phyloP scores from a whole-genome alignment of 2,888 invertebrate genomes.

The Kryphioiulus occultus region DNA sequence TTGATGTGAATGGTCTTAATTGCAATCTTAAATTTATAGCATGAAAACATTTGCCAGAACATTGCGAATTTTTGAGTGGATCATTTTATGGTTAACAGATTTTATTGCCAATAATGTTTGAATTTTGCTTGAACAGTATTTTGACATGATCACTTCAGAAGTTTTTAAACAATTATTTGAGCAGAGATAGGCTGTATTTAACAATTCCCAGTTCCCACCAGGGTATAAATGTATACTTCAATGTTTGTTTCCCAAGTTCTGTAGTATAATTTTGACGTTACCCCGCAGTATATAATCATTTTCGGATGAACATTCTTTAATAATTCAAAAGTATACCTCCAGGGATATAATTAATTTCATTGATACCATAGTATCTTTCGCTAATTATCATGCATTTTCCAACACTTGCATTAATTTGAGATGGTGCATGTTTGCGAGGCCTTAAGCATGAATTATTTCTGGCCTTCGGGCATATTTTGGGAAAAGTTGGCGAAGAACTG shows the following conservation, averaged over 20 bases:
- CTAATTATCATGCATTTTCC: not conserved
- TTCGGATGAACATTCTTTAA: not conserved
- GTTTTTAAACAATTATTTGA: too few species aligned
- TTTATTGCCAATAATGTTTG: too few species aligned
- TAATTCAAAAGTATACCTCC: not conserved
- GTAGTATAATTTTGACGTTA: not conserved
- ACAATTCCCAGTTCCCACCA: too few species aligned
- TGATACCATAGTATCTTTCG: not conserved
- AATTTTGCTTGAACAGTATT: constrained; percentile 19
- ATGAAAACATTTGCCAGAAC: not conserved
- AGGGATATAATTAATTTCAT: not conserved
- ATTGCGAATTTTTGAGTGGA: not conserved
- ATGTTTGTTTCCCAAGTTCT: too few species aligned
- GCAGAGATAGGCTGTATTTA: too few species aligned
- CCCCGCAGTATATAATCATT: not conserved
- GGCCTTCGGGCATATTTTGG: not conserved
- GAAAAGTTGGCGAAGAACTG: not conserved
- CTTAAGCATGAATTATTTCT: not conserved
- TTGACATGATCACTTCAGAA: not conserved
- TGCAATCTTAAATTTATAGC: not conserved
- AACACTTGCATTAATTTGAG: not conserved
- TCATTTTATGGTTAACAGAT: not conserved
- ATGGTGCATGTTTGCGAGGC: not conserved
- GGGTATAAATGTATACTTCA: too few species aligned
- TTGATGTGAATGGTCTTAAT: not conserved